A percentile compares a stretch with the other conserved stretches of the same genome.
These are phyloP conservation scores for Callitettix versicolor DNA, from an alignment of 1,140 invertebrate species.

Conservation along the genomic window DNA sequence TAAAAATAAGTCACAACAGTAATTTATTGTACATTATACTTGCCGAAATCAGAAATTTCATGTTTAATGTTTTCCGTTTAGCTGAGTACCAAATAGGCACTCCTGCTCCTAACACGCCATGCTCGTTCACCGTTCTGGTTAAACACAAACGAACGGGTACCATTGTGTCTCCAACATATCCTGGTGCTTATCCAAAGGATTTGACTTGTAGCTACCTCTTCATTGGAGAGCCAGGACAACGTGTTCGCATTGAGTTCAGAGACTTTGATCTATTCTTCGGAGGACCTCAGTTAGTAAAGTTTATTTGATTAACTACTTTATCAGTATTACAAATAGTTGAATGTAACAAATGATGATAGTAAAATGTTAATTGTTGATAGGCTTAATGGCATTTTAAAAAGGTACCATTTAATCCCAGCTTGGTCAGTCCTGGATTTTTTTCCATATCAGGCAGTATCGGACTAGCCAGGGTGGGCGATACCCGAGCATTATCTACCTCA, in stretches of 20 bases:
- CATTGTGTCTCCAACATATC: slow-evolving; percentile 94
- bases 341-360: too few species aligned
- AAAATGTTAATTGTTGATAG: too few species aligned
- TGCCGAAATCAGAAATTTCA: neutral
- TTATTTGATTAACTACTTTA: too few species aligned
- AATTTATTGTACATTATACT: too few species aligned
- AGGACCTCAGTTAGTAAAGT: slow-evolving; percentile 84
- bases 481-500: too few species aligned
- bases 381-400: too few species aligned
- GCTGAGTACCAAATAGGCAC: slow-evolving; percentile 87
- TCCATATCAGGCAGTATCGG: too few species aligned
- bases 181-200: slow-evolving; percentile 96
- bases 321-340: too few species aligned
- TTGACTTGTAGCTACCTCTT: slow-evolving; percentile 88
- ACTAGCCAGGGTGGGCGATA: too few species aligned
- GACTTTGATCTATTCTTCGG: slow-evolving; percentile 99
- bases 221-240: slow-evolving; percentile 76
- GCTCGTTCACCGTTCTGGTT: slow-evolving; percentile 71
- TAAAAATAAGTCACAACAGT: too few species aligned
- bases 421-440: too few species aligned
- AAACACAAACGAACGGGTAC: slow-evolving; percentile 68
- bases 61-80: slow-evolving; percentile 30
- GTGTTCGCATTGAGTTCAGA: slow-evolving; percentile 90
- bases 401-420: too few species aligned
- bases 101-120: slow-evolving; percentile 61